Percentiles rank a stretch among this genome's conserved stretches.
Conservation (phyloP, 2,113 vertebrate genomes). For the Diadophis punctatus region DNA sequence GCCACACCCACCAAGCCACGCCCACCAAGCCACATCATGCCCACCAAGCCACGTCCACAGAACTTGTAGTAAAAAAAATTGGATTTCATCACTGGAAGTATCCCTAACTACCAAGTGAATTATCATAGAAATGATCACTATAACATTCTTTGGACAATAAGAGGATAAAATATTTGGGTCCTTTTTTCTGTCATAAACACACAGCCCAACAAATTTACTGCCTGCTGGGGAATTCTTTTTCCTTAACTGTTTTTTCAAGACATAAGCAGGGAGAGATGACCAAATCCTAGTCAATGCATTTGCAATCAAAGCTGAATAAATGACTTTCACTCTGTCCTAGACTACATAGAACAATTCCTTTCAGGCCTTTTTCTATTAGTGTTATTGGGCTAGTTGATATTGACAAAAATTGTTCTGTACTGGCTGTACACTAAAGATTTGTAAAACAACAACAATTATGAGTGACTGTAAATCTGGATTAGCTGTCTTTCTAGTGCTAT, state of each 20-base stretch:
- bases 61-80: too few species aligned
- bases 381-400: background rate
- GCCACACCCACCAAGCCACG: too few species aligned
- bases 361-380: background rate
- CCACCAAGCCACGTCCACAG: too few species aligned
- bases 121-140: too few species aligned
- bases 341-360: too few species aligned
- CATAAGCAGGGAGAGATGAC: too few species aligned
- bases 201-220: background rate
- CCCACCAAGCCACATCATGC: too few species aligned
- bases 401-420: background rate
- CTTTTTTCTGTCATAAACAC: background rate
- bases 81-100: too few species aligned
- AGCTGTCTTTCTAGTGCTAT: background rate
- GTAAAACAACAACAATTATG: background rate
- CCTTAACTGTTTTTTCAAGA: background rate
- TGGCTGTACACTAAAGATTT: background rate
- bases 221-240: background rate
- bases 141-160: background rate
- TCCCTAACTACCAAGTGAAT: background rate
- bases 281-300: too few species aligned
- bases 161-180: background rate
- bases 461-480: background rate
- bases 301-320: too few species aligned
- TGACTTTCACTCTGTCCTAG: too few species aligned